Evolutionary conservation across 2,888 invertebrate species (phyloP).

Genomic region (Antitype chi): DNA sequence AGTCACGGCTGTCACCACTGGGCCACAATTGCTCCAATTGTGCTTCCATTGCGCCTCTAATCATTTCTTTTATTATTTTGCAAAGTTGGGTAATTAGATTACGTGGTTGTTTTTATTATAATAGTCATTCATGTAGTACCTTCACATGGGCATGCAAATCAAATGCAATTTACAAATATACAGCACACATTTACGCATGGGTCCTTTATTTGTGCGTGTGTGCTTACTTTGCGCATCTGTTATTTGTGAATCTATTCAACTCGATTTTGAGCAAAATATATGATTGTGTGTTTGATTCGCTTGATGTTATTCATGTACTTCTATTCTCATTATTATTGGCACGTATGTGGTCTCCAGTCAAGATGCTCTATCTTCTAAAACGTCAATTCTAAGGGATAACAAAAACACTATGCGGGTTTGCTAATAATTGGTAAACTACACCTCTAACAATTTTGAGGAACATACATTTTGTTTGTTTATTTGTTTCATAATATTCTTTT

Average conservation of each 20-base stretch:
- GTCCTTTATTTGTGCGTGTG: not conserved
- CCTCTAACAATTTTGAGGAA: conserved; percentile 58
- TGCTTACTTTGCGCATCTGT: not conserved
- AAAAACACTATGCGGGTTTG: conserved; percentile 57
- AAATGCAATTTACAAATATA: not conserved
- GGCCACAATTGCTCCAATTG: too few species aligned
- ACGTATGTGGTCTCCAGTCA: conserved; percentile 32
- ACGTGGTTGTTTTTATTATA: too few species aligned
- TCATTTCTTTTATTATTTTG: too few species aligned
- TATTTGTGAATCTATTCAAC: not conserved
- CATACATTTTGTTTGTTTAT: conserved; percentile 42
- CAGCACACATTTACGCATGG: too few species aligned
- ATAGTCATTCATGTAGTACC: too few species aligned
- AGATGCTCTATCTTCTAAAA: conserved; percentile 71
- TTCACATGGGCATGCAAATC: not conserved
- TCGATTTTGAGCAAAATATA: conserved; percentile 1
- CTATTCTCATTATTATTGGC: not conserved
- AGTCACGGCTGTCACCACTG: too few species aligned
- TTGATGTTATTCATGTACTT: not conserved
- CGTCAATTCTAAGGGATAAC: conserved; percentile 53
- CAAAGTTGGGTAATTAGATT: too few species aligned
- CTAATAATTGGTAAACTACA: conserved; percentile 39
- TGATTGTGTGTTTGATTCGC: not conserved
- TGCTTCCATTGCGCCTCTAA: too few species aligned
- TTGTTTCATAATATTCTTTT: conserved; percentile 59